Base-by-base conservation (phyloP, 2,888 invertebrate species). In the Drosophila mimetica region DNA sequence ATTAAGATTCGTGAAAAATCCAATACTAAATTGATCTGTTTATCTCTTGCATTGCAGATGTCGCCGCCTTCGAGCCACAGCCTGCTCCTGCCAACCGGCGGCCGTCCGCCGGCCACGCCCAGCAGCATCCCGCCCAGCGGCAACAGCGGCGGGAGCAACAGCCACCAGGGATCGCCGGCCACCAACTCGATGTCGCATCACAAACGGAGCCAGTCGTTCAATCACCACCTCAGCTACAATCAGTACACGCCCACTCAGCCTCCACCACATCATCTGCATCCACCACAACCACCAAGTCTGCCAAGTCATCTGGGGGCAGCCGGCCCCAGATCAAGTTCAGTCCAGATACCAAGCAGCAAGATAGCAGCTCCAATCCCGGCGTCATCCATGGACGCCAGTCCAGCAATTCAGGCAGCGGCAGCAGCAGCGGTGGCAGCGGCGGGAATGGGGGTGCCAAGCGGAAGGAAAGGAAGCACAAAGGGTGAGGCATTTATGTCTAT, bases 131-230 rank as follows among this genome's bases (percentile, higher is more conserved):
- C 60, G 16, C 32, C 25, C 71, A 77, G 25, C 72, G 72, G 50
- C 71, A 63, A 46, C 74, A 66, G 54, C 72, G 65, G 57, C 70
- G 76, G 72, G 81, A 71, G 64, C 86, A 70, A 44, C 83, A 53
- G 69, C 52, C 67, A 67, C 8, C 67, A 67, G 69, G 59, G 71
- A 48, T 73, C 70, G 52, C 76, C 65, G 60, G 76, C 75, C 59
- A 70, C 86, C 88, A 66, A 81, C 87, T 87, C 89, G 75, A 75
- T 92, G 93, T 93, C 93, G 91, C 94, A 93, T 93, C 94, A 93
- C 93, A 95, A 93, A 93, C 93, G 93, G 93, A 94, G 93, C 93
- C 94, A 93, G 86, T 94, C 94, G 90, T 94, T 94, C 93, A 94
- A 94, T 92, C 94, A 94, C 91, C 94, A 94, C 92, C 94, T 94